phyloP scores from a whole-genome alignment of 2,113 vertebrate genomes.

The Heptranchias perlo region DNA sequence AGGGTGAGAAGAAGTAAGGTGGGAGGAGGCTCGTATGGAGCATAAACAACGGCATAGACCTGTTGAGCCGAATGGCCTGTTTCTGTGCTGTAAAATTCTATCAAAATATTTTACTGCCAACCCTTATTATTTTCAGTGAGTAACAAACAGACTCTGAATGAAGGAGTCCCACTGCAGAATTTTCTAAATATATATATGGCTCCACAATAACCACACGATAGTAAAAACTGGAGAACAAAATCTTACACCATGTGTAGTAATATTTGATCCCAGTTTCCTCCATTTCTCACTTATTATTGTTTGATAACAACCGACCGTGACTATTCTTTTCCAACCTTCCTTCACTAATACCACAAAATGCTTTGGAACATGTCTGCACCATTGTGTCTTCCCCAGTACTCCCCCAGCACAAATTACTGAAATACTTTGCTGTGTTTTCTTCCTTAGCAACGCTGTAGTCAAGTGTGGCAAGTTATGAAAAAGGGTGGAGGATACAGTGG shows the following conservation, averaged over 20 bases:
- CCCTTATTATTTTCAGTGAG: not conserved
- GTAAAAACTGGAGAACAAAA: not conserved
- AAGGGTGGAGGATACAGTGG: not conserved
- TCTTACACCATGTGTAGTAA: not conserved
- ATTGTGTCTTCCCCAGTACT: slow-evolving; percentile 27
- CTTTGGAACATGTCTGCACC: slow-evolving; percentile 16
- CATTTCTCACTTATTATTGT: not conserved
- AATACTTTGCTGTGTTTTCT: slow-evolving; percentile 27
- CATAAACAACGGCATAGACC: not conserved
- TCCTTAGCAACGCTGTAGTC: slow-evolving; percentile 11
- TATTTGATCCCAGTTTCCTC: not conserved
- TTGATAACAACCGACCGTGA: not conserved
- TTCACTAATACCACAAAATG: slow-evolving; percentile 26
- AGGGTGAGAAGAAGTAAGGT: not conserved
- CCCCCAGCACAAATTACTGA: slow-evolving; percentile 24
- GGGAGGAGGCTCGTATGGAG: not conserved
- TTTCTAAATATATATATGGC: not conserved
- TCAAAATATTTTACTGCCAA: not conserved
- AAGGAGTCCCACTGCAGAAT: not conserved
- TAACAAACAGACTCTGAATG: not conserved
- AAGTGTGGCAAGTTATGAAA: slow-evolving; percentile 15
- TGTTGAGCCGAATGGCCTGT: not conserved
- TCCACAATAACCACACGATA: not conserved
- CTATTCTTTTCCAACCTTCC: slow-evolving; percentile 7
- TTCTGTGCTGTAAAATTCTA: not conserved